Evolutionary conservation across 1,140 invertebrate species (phyloP).

Genomic region (Papilio polyxenes): DNA sequence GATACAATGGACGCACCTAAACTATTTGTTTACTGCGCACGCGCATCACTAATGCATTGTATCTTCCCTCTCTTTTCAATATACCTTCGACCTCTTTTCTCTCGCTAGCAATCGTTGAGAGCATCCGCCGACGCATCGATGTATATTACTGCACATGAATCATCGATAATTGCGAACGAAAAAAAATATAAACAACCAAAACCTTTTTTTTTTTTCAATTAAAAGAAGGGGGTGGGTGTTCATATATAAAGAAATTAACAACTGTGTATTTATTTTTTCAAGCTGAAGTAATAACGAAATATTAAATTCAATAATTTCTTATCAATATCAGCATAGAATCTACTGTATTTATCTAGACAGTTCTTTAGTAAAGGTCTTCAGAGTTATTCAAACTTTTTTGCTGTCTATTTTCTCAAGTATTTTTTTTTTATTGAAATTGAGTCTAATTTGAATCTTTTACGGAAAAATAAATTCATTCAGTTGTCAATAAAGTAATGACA

Average conservation of each 20-base stretch:
- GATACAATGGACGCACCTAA: slow-evolving; percentile 15
- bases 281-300: no score
- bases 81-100: background rate
- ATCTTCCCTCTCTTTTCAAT: background rate
- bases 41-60: background rate
- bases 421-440: background rate
- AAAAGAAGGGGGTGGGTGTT: background rate
- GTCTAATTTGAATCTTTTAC: no score
- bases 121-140: background rate
- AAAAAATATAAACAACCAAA: slow-evolving; percentile 11
- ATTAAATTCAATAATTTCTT: no score
- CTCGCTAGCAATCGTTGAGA: background rate
- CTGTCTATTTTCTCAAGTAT: no score
- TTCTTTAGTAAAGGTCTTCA: no score
- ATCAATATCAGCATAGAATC: no score
- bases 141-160: background rate
- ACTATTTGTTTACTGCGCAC: slow-evolving; percentile 3
- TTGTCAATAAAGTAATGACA: no score
- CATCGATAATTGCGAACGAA: slow-evolving; percentile 8
- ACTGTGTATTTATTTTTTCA: no score
- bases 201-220: background rate
- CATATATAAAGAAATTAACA: no score
- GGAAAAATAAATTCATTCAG: no score
- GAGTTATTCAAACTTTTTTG: no score
- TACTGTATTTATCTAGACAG: no score